A percentile compares a stretch with the other conserved stretches of the same genome.
phyloP scores from a whole-genome alignment of 2,113 vertebrate genomes.

The Hystrix cristata region DNA sequence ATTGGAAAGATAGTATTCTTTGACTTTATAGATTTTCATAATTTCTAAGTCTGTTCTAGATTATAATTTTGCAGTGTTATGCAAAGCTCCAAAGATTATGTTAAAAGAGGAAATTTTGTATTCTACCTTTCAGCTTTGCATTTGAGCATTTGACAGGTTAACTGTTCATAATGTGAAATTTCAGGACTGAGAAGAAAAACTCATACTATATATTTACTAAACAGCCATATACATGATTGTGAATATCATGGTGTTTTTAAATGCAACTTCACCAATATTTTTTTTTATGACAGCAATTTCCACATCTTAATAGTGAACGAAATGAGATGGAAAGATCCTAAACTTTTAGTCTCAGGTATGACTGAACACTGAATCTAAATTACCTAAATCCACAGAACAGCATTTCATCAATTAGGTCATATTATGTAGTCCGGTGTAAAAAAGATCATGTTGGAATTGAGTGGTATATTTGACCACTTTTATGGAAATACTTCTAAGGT shows the following conservation, averaged over 20 bases:
- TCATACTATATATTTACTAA: constrained; percentile 47
- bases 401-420: constrained; percentile 47
- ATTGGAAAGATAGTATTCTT: constrained; percentile 56
- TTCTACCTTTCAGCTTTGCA: constrained; percentile 35
- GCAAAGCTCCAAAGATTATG: constrained; percentile 36
- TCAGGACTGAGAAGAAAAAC: constrained; percentile 55
- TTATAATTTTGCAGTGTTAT: constrained; percentile 48
- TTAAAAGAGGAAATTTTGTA: constrained; percentile 60
- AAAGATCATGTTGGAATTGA: constrained; percentile 36
- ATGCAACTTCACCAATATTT: constrained; percentile 5
- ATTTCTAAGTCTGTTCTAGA: constrained; percentile 54
- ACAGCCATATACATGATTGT: constrained; percentile 42
- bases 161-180: constrained; percentile 66
- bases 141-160: constrained; percentile 54
- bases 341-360: constrained; percentile 39
- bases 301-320: constrained; percentile 49
- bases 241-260: constrained; percentile 44
- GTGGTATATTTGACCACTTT: constrained; percentile 51
- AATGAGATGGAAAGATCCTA: constrained; percentile 49
- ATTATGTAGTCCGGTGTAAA: constrained; percentile 6
- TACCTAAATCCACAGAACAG: constrained; percentile 28
- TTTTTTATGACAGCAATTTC: constrained; percentile 39
- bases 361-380: constrained; percentile 49
- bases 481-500: constrained; percentile 49
- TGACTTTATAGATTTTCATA: constrained; percentile 46